Evolutionary conservation across 2,797 vertebrate genomes (phyloP).

Genomic region (Cirrhinus molitorella): DNA sequence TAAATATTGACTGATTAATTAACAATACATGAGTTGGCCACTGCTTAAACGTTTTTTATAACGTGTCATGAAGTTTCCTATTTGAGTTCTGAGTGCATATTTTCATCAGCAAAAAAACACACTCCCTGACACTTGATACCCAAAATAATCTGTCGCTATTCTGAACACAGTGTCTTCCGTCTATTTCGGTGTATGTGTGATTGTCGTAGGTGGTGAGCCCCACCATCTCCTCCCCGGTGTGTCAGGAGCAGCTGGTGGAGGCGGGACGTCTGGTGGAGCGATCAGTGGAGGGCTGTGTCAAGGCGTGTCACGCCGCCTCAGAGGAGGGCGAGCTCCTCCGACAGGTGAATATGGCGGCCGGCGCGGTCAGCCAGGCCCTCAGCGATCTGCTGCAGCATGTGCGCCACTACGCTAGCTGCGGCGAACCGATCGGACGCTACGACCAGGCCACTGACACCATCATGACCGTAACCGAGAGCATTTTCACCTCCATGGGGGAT

Average conservation of each 20-base stretch:
- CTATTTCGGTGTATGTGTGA: not conserved
- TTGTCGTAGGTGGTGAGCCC: slow-evolving; percentile 92
- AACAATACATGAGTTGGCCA: not conserved
- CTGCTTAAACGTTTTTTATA: not conserved
- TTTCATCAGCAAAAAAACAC: not conserved
- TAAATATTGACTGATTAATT: not conserved
- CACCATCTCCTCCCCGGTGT: slow-evolving; percentile 97
- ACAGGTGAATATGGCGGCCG: slow-evolving; percentile 90
- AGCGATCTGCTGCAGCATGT: slow-evolving; percentile 95
- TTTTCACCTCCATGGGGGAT: slow-evolving; percentile 99
- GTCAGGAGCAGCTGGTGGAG: slow-evolving; percentile 98
- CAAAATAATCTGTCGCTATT: slow-evolving; percentile 1
- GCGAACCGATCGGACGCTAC: slow-evolving; percentile 96
- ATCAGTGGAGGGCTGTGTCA: slow-evolving; percentile 94
- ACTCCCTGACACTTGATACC: not conserved
- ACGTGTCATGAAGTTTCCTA: not conserved
- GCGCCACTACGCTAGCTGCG: slow-evolving; percentile 94
- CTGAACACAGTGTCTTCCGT: not conserved
- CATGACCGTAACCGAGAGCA: slow-evolving; percentile 99
- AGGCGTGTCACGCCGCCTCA: slow-evolving; percentile 92
- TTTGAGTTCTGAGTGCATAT: not conserved
- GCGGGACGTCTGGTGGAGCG: slow-evolving; percentile 97
- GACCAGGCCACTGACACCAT: slow-evolving; percentile 99
- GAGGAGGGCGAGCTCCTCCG: slow-evolving; percentile 91
- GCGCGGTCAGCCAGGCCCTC: slow-evolving; percentile 94